Conservation (phyloP, 1,140 invertebrate species). For the Zaprionus taronus region DNA sequence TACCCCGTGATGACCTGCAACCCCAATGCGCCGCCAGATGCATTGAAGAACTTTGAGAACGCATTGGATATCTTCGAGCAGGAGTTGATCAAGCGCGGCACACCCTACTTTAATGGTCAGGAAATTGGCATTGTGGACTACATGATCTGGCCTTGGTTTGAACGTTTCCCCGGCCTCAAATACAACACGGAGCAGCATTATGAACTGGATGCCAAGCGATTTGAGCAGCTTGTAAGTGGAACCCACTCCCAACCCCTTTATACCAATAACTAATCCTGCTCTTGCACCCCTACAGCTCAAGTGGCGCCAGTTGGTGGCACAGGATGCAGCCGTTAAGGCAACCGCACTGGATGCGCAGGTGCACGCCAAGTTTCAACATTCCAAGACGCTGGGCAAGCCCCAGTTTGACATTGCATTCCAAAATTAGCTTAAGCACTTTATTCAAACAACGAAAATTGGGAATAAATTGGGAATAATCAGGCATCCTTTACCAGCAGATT, state of each 20-base stretch:
- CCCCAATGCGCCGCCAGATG: conserved; percentile 38
- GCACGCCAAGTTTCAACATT: conserved; percentile 89
- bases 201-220: conserved; percentile 66
- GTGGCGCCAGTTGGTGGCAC: conserved; percentile 89
- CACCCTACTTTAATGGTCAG: conserved; percentile 88
- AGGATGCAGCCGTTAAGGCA: conserved; percentile 88
- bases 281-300: conserved; percentile 85
- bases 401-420: conserved; percentile 87
- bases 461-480: conserved; percentile 42
- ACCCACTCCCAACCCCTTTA: not conserved
- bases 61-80: conserved; percentile 88
- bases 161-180: conserved; percentile 85
- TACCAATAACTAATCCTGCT: not conserved
- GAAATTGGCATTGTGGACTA: conserved; percentile 92
- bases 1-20: conserved; percentile 49
- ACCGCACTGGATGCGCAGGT: conserved; percentile 88
- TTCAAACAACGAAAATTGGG: conserved; percentile 31
- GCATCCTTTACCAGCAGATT: conserved; percentile 71
- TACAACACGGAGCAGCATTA: conserved; percentile 45
- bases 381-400: conserved; percentile 86
- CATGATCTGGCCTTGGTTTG: conserved; percentile 96
- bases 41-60: conserved; percentile 57
- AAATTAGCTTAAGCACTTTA: conserved; percentile 46
- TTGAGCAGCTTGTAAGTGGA: conserved; percentile 62
- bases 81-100: conserved; percentile 87